A percentile compares a stretch with the other conserved stretches of the same genome.
Evolutionary conservation across 2,797 vertebrate genomes (phyloP).

Genomic region (Synaphobranchus kaupii): DNA sequence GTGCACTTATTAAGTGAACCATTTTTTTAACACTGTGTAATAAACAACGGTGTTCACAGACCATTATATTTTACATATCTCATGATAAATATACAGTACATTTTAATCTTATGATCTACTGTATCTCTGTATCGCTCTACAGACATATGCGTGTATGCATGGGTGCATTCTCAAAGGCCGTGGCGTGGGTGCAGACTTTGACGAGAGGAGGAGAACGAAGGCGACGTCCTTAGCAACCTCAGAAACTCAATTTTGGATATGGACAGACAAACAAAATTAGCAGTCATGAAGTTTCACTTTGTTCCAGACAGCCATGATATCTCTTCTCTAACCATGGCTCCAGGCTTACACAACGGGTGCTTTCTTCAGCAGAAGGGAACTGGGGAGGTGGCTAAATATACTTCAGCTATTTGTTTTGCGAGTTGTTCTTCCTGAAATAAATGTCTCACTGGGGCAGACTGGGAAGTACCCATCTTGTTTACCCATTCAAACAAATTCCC

Average conservation of each 20-base stretch:
- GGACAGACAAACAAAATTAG: constrained; percentile 41
- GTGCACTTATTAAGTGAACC: not conserved
- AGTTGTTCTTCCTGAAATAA: constrained; percentile 5
- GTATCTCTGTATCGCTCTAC: not conserved
- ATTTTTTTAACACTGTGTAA: not conserved
- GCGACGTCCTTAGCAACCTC: constrained; percentile 32
- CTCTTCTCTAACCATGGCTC: not conserved
- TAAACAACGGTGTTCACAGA: no score
- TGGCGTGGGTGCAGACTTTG: constrained; percentile 9
- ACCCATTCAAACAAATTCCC: not conserved
- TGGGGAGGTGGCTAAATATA: constrained; percentile 1
- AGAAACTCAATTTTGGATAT: constrained; percentile 42
- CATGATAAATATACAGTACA: no score
- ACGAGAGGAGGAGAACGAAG: constrained; percentile 36
- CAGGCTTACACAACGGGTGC: not conserved
- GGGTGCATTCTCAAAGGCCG: not conserved
- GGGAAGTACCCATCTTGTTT: constrained; percentile 16
- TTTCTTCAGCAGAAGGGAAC: not conserved
- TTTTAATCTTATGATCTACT: not conserved
- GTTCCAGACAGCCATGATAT: constrained; percentile 2
- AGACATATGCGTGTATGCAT: not conserved
- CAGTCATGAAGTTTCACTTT: constrained; percentile 42
- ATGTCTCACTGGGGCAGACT: not conserved
- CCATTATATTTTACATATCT: not conserved
- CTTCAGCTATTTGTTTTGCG: not conserved